Base-by-base conservation (phyloP, 2,113 vertebrate genomes). In the Turnix velox region DNA sequence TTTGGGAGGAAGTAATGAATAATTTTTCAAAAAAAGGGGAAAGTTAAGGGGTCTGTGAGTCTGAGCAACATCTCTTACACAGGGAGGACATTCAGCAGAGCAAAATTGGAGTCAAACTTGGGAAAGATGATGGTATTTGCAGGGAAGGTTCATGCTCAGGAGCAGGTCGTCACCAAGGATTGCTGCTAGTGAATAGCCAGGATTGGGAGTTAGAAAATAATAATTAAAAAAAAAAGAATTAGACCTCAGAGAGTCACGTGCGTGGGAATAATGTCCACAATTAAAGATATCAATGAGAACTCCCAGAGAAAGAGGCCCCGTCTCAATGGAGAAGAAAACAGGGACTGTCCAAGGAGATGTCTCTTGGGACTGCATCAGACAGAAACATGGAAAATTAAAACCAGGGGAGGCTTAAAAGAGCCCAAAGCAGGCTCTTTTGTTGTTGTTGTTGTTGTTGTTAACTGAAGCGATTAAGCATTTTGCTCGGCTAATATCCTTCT, bases 381-480 rank as follows among this genome's bases (percentile, higher is more conserved):
- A 94, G 95, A 86, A 95, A 96, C 90, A 88, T 0, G 39, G 88
- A 87, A 93, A 96, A 95, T 90, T 8, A 91, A 81, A 84, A 51
- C 58, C 2, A 7, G 19, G 33, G 81, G 73, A 73, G n/a, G n/a
- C 69, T 90, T 91, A 72, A 92, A 94, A 82, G 87, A 85, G 62
- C 73, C 83, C 92, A 87, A 89, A 94, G 74, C 66, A 35, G 84
- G 87, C 86, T 88, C 84, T 58, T 93, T 95, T 17, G n/a, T n/a
- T n/a, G n/a, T 88, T 90, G 58, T 92, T 93, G 85, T 88, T 94
- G 90, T 95, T 72, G 78, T 79, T 96, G 96, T 87, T 84, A 96
- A 95, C 77, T 91, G 91, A 96, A 94, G 88, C 93, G 74, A 87
- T 93, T 81, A 93, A 93, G 91, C 87, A 46, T 92, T 96, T 92